Percentiles rank a stretch among this genome's conserved stretches.
Evolutionary conservation across 2,113 vertebrate genomes (phyloP).

Genomic region (Bubo blakistoni): DNA sequence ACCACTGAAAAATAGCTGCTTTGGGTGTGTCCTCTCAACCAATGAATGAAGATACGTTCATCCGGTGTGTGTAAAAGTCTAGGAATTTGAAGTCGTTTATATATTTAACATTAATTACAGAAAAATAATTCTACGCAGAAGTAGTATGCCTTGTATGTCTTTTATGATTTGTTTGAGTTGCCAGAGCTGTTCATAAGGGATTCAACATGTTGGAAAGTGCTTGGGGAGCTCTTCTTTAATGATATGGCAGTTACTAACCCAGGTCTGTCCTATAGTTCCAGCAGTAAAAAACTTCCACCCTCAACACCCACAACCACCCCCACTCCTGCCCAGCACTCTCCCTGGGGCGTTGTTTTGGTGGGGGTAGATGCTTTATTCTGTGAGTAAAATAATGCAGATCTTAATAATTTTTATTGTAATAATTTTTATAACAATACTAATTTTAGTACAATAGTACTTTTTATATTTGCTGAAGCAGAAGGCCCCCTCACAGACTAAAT

Average conservation of each 20-base stretch:
- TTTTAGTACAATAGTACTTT: background rate
- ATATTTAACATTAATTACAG: too few species aligned
- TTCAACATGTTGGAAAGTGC: background rate
- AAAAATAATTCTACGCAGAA: background rate
- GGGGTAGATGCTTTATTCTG: background rate
- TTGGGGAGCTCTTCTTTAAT: background rate
- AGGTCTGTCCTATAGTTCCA: background rate
- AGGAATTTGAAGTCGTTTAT: background rate
- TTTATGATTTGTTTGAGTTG: background rate
- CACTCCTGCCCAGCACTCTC: background rate
- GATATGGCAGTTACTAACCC: rapidly evolving
- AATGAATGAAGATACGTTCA: background rate
- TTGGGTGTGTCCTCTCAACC: background rate
- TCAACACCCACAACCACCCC: background rate
- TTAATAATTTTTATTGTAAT: background rate
- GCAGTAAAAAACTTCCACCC: background rate
- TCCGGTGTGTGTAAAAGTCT: background rate
- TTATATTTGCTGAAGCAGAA: background rate
- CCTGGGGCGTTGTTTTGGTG: background rate
- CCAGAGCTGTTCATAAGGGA: background rate
- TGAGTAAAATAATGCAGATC: background rate
- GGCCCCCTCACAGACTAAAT: background rate
- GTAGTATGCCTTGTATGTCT: rapidly evolving
- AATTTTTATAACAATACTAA: background rate
- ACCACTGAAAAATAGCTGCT: background rate